Base-by-base conservation (phyloP, 2,888 invertebrate species). In the Candidula unifasciata region DNA sequence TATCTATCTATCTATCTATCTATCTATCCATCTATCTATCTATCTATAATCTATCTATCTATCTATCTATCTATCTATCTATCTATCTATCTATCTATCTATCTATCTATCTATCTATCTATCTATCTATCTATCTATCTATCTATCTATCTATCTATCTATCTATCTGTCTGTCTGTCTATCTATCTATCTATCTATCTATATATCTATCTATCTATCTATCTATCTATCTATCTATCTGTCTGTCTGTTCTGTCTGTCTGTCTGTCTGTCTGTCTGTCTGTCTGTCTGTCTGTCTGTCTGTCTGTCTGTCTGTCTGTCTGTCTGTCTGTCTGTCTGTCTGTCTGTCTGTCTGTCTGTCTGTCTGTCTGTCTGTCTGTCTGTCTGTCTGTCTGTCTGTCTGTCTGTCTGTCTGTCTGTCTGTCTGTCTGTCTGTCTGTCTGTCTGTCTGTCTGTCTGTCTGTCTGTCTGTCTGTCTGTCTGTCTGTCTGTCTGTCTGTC, bases 11-110 rank as follows among this genome's bases (percentile, higher is more conserved):
- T 60, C 60, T 60, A 60, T 60, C 60, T 60, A 60, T 60, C 60
- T 60, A 60, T 60, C 60, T 60, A 60, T 60, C 60, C 18, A 60
- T 60, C 60, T 60, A 60, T 60, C 60, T 60, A 60, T 60, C 60
- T 60, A 60, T 60, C 60, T 60, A 60, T 60, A 10, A 60, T 60
- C 60, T 60, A 60, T 60, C 60, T 60, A 24, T 60, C 60, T 60
- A 60, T 60, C 60, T 60, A 60, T 60, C 60, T 60, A 60, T 60
- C 60, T 60, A 60, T 60, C 60, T 60, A 60, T 60, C 60, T 60
- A 60, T 60, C 60, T 60, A 60, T 60, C 60, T 60, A 60, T 60
- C 60, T 60, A n/a, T 60, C 60, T 60, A 60, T 60, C 60, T 60
- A 60, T 60, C 60, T 60, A 60, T 60, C 60, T 60, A 60, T 60